Percentiles rank a stretch among this genome's conserved stretches.
phyloP scores from a whole-genome alignment of 2,113 vertebrate genomes.

The Myiozetetes cayanensis region DNA sequence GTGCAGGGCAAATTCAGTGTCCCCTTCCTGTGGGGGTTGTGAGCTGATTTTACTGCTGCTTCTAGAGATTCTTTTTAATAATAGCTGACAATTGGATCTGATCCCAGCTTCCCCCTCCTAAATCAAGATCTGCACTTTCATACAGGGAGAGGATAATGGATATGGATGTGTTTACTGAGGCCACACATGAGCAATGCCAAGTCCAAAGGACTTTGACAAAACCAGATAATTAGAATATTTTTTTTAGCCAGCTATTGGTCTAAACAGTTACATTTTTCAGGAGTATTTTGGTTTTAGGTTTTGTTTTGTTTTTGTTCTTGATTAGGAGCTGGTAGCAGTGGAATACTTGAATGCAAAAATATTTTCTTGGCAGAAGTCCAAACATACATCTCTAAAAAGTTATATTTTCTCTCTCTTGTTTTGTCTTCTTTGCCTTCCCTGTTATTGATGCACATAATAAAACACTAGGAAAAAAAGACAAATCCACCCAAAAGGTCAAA shows the following conservation, averaged over 20 bases:
- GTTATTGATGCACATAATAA: slow-evolving; percentile 70
- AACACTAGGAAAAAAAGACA: slow-evolving; percentile 56
- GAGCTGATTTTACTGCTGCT: neutral
- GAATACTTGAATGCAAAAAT: slow-evolving; percentile 13
- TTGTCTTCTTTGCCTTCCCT: slow-evolving; percentile 22
- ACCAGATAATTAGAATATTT: neutral
- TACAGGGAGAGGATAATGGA: neutral
- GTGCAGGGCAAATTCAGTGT: neutral
- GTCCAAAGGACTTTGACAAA: neutral
- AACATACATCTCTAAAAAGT: slow-evolving; percentile 16
- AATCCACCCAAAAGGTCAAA: slow-evolving; percentile 76
- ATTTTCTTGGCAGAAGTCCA: slow-evolving; percentile 43
- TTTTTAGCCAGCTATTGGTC: neutral
- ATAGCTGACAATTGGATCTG: neutral
- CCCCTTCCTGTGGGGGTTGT: neutral
- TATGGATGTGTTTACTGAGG: slow-evolving; percentile 6
- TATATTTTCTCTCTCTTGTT: slow-evolving; percentile 38
- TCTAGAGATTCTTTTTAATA: neutral
- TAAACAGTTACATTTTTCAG: neutral
- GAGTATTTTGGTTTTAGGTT: neutral
- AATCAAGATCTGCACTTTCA: neutral
- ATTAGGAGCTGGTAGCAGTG: neutral
- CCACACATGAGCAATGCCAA: neutral
- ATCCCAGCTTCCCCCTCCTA: neutral
- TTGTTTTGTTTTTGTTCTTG: neutral